Conservation (phyloP, 64 coral and sea anemone species). For the Montipora cactus region DNA sequence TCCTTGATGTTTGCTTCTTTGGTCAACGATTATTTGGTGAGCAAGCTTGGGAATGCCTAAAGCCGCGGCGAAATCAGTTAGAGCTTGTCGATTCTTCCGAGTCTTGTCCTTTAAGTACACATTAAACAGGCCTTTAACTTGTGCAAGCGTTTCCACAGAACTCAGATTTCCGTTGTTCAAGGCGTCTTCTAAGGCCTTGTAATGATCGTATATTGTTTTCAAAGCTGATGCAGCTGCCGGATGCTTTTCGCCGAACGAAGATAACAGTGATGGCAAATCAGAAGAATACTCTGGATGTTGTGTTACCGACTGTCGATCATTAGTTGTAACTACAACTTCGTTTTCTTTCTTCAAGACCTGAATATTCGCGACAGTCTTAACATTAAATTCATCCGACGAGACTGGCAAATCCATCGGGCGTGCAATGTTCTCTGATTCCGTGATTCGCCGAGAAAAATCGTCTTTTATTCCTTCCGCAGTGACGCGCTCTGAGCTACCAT, state of each 20-base stretch:
- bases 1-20: neutral
- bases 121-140: neutral
- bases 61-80: constrained; percentile 20
- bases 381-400: neutral
- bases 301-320: neutral
- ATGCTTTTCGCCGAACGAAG: constrained; percentile 25
- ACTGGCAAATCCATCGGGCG: neutral
- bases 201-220: neutral
- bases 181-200: neutral
- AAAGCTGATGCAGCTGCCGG: neutral
- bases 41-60: constrained; percentile 8
- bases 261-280: neutral
- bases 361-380: neutral
- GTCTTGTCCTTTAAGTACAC: constrained; percentile 5
- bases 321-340: neutral
- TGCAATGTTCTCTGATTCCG: neutral
- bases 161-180: neutral
- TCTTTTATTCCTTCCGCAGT: neutral
- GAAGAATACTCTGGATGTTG: neutral
- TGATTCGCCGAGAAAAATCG: neutral
- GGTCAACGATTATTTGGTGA: constrained; percentile 9
- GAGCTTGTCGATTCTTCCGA: neutral
- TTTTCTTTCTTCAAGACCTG: neutral
- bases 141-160: neutral
- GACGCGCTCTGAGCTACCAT: too few relatives aligned